Base-by-base conservation (phyloP, 2,797 vertebrate genomes). In the Pampus argenteus region DNA sequence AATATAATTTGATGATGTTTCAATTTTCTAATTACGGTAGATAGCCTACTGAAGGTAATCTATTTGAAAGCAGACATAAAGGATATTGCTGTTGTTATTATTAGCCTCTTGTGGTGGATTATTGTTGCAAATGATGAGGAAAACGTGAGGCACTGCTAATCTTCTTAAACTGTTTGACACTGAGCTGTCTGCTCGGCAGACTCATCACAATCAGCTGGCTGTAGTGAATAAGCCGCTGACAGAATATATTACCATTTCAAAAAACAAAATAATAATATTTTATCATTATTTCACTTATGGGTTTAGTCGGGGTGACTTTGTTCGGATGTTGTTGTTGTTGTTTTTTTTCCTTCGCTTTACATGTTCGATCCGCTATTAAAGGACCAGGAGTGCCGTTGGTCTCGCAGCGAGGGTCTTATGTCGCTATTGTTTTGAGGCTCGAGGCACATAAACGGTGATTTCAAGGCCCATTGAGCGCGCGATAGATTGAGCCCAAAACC, bases 401-500 rank as follows among this genome's bases (percentile, higher is more conserved):
- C 87, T 84, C 89, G 56, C 91, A 86, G 89, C 74, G 48, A 93
- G 93, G 83, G 87, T 88, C 84, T 85, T 28, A 51, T 90, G 86
- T 85, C 74, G 62, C 91, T 76, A 91, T 94, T 95, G 94, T 95
- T 93, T 89, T 83, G 86, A 81, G 49, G 75, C 90, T 84, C 49
- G 64, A 85, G 88, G 82, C 90, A 74, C 85, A 88, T 89, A 93
- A 93, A 92, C 81, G 90, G 81, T 81, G 82, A 94, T 95, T 95
- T 94, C 91, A 95, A 90, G 95, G 93, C 90, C 88, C 90, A 93
- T 94, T 95, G 91, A 93, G 86, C 90, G 77, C 81, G 88, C 90
- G 91, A 94, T 91, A 90, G 93, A 94, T 94, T 91, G 92, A 81
- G 79, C 59, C 71, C 72, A 83, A 91, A 92, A 91, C 86, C 76